Evolutionary conservation across 2,113 vertebrate species (phyloP).

Genomic region (Accipiter cooperii): DNA sequence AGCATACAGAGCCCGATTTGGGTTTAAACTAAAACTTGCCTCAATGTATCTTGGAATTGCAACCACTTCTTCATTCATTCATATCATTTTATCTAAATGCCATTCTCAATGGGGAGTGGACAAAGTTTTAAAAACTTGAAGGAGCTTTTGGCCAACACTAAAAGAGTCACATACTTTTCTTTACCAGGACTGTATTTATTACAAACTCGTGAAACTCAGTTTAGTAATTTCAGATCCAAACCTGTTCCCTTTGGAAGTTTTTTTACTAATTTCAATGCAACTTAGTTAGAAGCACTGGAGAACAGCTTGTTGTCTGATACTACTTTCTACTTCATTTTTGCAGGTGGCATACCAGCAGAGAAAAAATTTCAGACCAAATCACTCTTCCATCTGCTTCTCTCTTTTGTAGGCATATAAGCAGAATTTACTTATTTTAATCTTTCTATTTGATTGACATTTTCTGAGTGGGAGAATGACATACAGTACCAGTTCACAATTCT

Average conservation of each 20-base stretch:
- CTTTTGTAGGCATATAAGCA: slow-evolving; percentile 8
- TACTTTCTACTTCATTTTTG: slow-evolving; percentile 6
- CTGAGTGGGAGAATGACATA: neutral
- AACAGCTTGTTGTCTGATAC: neutral
- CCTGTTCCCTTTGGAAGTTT: neutral
- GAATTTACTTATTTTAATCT: slow-evolving; percentile 8
- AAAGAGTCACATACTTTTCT: neutral
- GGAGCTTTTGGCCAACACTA: neutral
- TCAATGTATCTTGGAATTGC: neutral
- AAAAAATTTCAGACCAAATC: neutral
- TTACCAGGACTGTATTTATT: neutral
- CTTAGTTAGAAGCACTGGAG: neutral
- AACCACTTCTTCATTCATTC: neutral
- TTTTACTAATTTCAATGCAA: neutral
- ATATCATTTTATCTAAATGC: neutral
- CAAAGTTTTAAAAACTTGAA: neutral
- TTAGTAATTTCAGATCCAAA: neutral
- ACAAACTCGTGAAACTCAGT: neutral
- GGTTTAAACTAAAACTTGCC: neutral
- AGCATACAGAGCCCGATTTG: neutral
- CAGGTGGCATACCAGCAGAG: neutral
- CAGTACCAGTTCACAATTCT: neutral
- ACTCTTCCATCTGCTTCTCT: slow-evolving; percentile 20
- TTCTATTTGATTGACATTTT: slow-evolving; percentile 32
- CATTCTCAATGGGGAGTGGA: neutral